A percentile compares a stretch with the other conserved stretches of the same genome.
Evolutionary conservation across 92 coral and sea anemone genomes (phyloP).

Genomic region (Heliopora coerulea): DNA sequence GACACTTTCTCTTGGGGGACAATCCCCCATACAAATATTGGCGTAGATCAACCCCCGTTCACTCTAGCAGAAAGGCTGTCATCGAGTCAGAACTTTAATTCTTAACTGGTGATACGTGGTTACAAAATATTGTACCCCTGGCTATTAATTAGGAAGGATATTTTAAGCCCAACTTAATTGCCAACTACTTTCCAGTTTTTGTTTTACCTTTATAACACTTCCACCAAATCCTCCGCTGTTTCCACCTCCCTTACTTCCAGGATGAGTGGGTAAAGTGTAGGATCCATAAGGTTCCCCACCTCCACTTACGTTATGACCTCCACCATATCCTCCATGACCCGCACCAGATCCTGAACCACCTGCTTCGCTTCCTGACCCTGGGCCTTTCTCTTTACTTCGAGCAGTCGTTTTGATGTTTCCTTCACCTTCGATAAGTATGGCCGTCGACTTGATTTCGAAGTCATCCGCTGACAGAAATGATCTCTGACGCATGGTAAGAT

Average conservation of each 20-base stretch:
- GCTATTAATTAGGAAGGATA: no score
- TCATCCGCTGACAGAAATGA: conserved; percentile 70
- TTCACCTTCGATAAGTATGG: conserved; percentile 84
- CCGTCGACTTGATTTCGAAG: conserved; percentile 60
- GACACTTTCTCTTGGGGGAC: no score
- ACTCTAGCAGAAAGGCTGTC: no score
- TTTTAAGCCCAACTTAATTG: no score
- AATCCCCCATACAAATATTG: no score
- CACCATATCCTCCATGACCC: conserved; percentile 95
- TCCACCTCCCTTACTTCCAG: conserved; percentile 94
- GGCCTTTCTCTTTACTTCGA: conserved; percentile 69
- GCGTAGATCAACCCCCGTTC: no score
- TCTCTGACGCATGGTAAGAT: conserved; percentile 77
- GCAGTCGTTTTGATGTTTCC: conserved; percentile 63
- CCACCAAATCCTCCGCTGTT: conserved; percentile 77
- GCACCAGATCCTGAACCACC: conserved; percentile 81
- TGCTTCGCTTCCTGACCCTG: conserved; percentile 54
- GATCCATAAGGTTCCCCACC: conserved; percentile 93
- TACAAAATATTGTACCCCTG: no score
- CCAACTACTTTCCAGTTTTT: no score
- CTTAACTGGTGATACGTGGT: no score
- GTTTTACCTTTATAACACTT: conserved; percentile 72
- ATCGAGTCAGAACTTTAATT: no score
- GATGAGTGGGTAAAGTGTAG: conserved; percentile 78
- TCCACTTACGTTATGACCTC: conserved; percentile 56